Evolutionary conservation across 2,113 vertebrate genomes (phyloP).

Genomic region (Paramormyrops kingsleyae): DNA sequence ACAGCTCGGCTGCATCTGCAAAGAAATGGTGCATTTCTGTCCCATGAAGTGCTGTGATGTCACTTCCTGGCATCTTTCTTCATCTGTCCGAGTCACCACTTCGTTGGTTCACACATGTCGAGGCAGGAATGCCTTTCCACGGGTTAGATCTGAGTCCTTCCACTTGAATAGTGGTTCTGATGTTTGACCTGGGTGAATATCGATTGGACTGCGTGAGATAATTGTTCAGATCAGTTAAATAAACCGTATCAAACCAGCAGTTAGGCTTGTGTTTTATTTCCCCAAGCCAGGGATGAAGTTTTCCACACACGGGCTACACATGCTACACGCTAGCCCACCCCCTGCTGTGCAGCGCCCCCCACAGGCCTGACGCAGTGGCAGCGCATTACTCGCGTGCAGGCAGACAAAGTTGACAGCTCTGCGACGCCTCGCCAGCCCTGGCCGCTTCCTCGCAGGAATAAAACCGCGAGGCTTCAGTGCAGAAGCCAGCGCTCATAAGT

Average conservation of each 20-base stretch:
- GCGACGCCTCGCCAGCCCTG: conserved; percentile 17
- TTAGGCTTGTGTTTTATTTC: not conserved
- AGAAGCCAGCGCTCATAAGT: not conserved
- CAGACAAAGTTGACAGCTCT: conserved; percentile 65
- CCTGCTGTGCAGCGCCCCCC: conserved; percentile 65
- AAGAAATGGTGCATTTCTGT: not conserved
- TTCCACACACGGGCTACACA: conserved; percentile 61
- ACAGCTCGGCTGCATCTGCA: not conserved
- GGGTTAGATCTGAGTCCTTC: not conserved
- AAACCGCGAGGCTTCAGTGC: not conserved
- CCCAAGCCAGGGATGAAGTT: conserved; percentile 38
- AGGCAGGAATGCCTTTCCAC: not conserved
- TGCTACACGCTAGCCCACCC: conserved; percentile 60
- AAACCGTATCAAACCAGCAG: not conserved
- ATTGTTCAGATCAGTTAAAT: conserved; percentile 16
- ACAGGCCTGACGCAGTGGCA: conserved; percentile 68
- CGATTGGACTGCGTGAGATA: not conserved
- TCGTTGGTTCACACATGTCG: not conserved
- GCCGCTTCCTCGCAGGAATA: conserved; percentile 51
- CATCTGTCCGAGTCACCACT: not conserved
- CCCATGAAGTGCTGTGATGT: not conserved
- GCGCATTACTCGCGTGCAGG: conserved; percentile 66
- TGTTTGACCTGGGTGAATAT: conserved; percentile 1
- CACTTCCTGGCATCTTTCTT: not conserved
- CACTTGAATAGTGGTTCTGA: no score